Conservation (phyloP, 2,113 vertebrate species). For the Picathartes gymnocephalus region DNA sequence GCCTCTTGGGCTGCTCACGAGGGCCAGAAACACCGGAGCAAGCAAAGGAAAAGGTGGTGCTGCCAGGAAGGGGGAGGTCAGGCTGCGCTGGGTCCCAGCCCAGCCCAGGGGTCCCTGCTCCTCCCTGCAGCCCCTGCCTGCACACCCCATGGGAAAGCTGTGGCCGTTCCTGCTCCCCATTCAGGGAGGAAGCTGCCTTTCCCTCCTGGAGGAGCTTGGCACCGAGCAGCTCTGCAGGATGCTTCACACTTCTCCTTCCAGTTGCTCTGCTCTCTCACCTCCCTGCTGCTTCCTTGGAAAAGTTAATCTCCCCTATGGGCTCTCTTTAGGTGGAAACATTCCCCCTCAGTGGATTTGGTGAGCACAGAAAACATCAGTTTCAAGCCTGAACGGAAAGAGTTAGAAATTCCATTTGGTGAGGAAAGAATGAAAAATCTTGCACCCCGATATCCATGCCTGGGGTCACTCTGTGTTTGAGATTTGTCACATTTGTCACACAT, state of each 20-base stretch:
- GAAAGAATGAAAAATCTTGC: not conserved
- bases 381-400: not conserved
- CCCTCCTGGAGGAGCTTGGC: not conserved
- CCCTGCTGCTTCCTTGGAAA: constrained; percentile 1
- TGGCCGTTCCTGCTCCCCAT: not conserved
- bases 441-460: not conserved
- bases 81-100: not conserved
- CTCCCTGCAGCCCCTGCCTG: not conserved
- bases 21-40: not conserved
- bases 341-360: not conserved
- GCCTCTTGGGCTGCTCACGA: not conserved
- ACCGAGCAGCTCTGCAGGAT: not conserved
- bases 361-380: not conserved
- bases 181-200: not conserved
- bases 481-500: too few relatives aligned
- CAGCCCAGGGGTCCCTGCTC: not conserved
- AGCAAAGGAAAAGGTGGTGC: not conserved
- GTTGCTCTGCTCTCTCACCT: not conserved
- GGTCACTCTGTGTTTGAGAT: not conserved
- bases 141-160: not conserved
- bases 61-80: not conserved
- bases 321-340: not conserved
- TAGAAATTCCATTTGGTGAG: not conserved
- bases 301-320: not conserved
- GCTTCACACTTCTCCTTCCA: not conserved